Conservation (phyloP, 2,888 invertebrate species). For the Lasioglossum morio region DNA sequence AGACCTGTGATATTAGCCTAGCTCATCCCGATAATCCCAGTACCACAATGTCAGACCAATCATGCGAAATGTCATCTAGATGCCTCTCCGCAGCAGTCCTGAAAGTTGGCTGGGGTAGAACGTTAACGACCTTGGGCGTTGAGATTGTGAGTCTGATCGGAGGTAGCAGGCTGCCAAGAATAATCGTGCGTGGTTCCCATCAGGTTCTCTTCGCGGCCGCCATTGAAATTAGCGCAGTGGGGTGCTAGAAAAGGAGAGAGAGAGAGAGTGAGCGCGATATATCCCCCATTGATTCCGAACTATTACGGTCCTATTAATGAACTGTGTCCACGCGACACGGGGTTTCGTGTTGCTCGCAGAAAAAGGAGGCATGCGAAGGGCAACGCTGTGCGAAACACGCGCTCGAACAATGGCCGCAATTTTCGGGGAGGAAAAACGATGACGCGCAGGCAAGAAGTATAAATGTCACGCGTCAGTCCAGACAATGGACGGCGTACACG, state of each 20-base stretch:
- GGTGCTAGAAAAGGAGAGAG: neutral
- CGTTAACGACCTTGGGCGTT: neutral
- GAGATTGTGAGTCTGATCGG: neutral
- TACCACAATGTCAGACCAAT: neutral
- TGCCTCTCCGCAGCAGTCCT: neutral
- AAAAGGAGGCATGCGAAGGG: constrained; percentile 2
- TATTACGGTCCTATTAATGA: neutral
- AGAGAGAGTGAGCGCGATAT: neutral
- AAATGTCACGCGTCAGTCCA: constrained; percentile 35
- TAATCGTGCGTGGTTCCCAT: constrained; percentile 3
- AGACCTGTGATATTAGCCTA: neutral
- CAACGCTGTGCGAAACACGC: neutral
- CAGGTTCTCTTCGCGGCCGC: neutral
- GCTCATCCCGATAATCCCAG: neutral
- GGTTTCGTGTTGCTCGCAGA: neutral
- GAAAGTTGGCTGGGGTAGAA: neutral
- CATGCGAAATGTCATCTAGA: neutral
- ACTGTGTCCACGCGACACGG: constrained; percentile 8
- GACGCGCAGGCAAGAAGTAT: constrained; percentile 24
- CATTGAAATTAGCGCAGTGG: neutral
- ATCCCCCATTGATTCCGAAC: neutral
- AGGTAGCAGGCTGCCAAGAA: neutral
- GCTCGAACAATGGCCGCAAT: constrained; percentile 5
- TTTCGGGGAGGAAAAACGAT: constrained; percentile 37
- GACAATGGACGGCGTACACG: constrained; percentile 51